Conservation (phyloP, 2,113 vertebrate genomes). For the Albula glossodonta region DNA sequence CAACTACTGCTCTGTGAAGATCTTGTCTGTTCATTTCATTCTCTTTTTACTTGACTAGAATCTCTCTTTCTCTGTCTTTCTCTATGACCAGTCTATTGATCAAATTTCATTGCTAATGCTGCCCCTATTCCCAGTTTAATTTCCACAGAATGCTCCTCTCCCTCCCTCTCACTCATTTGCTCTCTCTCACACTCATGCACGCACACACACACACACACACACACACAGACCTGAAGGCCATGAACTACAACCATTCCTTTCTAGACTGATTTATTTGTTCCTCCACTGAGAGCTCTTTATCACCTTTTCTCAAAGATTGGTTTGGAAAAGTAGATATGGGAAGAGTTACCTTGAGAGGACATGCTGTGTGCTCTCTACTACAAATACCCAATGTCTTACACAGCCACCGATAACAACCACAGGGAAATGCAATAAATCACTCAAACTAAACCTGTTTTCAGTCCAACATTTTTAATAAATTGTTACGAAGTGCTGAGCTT, state of each 20-base stretch:
- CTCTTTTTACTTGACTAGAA: background rate
- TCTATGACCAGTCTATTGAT: background rate
- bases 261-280: background rate
- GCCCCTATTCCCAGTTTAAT: no score
- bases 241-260: background rate
- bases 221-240: background rate
- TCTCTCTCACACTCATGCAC: no score
- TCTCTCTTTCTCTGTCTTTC: background rate
- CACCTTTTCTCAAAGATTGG: background rate
- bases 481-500: no score
- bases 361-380: background rate
- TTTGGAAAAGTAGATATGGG: slow-evolving; percentile 2
- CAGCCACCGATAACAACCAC: background rate
- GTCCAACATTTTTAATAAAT: no score
- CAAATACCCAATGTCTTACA: background rate
- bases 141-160: no score
- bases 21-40: background rate
- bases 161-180: no score
- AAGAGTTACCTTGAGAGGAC: slow-evolving; percentile 3
- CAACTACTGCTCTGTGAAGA: background rate
- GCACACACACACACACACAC: background rate
- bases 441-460: background rate
- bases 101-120: no score
- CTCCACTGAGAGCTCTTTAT: background rate
- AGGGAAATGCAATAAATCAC: background rate